A percentile compares a stretch with the other conserved stretches of the same genome.
phyloP scores from a whole-genome alignment of 2,888 invertebrate species.

The Tinea trinotella region DNA sequence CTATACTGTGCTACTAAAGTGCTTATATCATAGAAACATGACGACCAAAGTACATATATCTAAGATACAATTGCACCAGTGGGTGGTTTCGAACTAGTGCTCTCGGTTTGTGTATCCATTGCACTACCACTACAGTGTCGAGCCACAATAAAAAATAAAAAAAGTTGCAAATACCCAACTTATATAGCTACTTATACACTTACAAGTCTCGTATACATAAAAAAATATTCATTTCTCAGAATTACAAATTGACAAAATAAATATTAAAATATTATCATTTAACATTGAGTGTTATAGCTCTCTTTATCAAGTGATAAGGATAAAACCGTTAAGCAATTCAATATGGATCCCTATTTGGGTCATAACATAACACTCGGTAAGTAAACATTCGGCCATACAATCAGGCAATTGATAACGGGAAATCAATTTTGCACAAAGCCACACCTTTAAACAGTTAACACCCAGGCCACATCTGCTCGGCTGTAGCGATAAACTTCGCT shows the following conservation, averaged over 20 bases:
- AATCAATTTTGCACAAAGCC: not conserved
- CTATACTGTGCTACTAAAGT: too few species aligned
- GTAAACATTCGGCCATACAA: not conserved
- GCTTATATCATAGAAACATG: too few species aligned
- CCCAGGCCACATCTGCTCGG: too few species aligned
- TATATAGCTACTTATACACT: too few species aligned
- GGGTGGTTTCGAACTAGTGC: too few species aligned
- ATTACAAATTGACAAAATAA: not conserved
- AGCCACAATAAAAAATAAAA: too few species aligned
- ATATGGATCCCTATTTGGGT: not conserved
- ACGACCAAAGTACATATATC: too few species aligned
- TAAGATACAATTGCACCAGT: too few species aligned
- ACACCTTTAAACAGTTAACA: not conserved
- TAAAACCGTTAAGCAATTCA: not conserved
- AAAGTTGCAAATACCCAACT: too few species aligned
- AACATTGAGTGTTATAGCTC: not conserved
- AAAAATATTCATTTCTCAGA: not conserved
- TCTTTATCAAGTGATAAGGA: not conserved
- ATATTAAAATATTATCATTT: not conserved
- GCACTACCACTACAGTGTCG: too few species aligned
- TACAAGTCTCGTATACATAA: not conserved
- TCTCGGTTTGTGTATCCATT: too few species aligned
- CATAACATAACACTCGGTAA: not conserved
- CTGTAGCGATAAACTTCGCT: too few species aligned
- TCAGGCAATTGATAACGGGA: not conserved